Percentiles rank a stretch among this genome's conserved stretches.
Evolutionary conservation across 1,140 invertebrate species (phyloP).

Genomic region (Drosophila kanapiae): DNA sequence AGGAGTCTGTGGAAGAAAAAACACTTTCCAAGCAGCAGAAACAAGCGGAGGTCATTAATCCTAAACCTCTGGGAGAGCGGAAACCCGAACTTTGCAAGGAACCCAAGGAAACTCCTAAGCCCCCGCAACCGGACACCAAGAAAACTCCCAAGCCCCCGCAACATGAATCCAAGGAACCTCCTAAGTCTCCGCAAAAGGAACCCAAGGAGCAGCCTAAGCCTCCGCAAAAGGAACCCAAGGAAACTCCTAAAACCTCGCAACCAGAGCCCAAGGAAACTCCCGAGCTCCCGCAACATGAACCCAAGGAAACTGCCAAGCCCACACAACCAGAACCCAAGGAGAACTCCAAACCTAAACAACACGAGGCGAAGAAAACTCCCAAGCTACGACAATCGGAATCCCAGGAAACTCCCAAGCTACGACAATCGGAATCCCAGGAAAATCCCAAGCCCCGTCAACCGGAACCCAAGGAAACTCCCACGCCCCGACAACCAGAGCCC

Average conservation of each 20-base stretch:
- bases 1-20: not conserved
- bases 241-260: not conserved
- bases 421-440: too few species aligned
- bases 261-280: not conserved
- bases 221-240: too few species aligned
- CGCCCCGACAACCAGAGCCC: too few species aligned
- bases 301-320: constrained; percentile 16
- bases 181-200: not conserved
- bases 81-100: not conserved
- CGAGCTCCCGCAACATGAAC: not conserved
- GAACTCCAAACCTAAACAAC: not conserved
- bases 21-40: not conserved
- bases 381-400: too few species aligned
- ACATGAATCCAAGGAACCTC: not conserved
- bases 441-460: not conserved
- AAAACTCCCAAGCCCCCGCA: not conserved
- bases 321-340: not conserved
- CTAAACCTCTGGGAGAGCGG: not conserved
- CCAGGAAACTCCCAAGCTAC: too few species aligned
- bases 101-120: not conserved
- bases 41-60: not conserved
- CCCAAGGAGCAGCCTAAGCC: not conserved
- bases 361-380: not conserved
- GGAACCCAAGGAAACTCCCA: not conserved
- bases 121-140: not conserved